Evolutionary conservation across 2,113 vertebrate species (phyloP).

Genomic region (Microcebus murinus): DNA sequence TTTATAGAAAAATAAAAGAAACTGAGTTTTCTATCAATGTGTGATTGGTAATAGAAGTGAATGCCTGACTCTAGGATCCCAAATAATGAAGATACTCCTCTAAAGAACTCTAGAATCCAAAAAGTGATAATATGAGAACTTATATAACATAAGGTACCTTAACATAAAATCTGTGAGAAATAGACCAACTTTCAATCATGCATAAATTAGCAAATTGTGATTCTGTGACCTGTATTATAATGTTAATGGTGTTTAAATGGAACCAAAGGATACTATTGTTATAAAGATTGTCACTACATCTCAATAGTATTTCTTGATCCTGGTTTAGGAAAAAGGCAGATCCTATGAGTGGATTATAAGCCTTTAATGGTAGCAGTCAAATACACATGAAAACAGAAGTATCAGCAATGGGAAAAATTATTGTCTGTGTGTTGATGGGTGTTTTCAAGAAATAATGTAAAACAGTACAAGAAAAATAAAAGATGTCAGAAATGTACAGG

Average conservation of each 20-base stretch:
- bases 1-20: conserved; percentile 52
- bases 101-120: neutral
- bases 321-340: conserved; percentile 25
- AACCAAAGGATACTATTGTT: conserved; percentile 22
- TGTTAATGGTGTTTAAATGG: conserved; percentile 38
- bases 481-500: neutral
- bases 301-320: conserved; percentile 22
- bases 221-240: neutral
- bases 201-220: conserved; percentile 3
- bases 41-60: neutral
- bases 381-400: neutral
- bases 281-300: neutral
- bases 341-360: neutral
- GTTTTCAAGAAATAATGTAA: conserved; percentile 39
- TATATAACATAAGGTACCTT: neutral
- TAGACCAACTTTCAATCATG: conserved; percentile 18
- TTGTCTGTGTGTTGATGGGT: neutral
- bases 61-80: neutral
- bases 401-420: neutral
- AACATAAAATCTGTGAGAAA: neutral
- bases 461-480: neutral
- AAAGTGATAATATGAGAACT: neutral
- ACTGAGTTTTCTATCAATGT: neutral
- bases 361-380: conserved; percentile 27
- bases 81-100: neutral